Conservation (phyloP, 2,113 vertebrate genomes). For the Lophotis ruficrista region DNA sequence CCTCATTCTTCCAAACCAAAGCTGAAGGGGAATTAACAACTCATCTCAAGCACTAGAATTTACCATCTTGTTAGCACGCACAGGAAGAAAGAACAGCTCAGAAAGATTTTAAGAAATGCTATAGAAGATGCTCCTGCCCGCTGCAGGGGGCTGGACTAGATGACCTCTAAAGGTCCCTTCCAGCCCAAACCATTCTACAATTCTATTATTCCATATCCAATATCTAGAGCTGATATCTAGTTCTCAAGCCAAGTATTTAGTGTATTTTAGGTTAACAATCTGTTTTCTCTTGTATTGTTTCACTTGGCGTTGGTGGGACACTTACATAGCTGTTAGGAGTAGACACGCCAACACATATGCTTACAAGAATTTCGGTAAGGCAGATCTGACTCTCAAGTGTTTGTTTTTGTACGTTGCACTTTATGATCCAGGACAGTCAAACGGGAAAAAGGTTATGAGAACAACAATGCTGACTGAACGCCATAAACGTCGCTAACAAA, state of each 20-base stretch:
- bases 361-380: not conserved
- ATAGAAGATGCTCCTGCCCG: not conserved
- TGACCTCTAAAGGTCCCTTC: not conserved
- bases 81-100: not conserved
- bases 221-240: not conserved
- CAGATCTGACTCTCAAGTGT: not conserved
- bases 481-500: not conserved
- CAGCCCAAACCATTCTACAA: not conserved
- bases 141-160: not conserved
- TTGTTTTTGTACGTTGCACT: not conserved
- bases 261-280: not conserved
- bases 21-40: not conserved
- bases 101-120: not conserved
- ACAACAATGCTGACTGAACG: not conserved
- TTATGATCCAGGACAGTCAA: not conserved
- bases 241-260: not conserved
- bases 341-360: rapidly evolving
- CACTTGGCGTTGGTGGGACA: not conserved
- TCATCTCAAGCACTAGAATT: not conserved
- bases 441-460: not conserved
- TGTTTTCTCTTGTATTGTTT: not conserved
- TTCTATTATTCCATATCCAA: not conserved
- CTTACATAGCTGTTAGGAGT: not conserved
- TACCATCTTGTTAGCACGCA: not conserved
- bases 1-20: not conserved